These are phyloP conservation scores for Uloborus diversus DNA, from an alignment of 1,140 invertebrate genomes.

Conservation along the genomic window DNA sequence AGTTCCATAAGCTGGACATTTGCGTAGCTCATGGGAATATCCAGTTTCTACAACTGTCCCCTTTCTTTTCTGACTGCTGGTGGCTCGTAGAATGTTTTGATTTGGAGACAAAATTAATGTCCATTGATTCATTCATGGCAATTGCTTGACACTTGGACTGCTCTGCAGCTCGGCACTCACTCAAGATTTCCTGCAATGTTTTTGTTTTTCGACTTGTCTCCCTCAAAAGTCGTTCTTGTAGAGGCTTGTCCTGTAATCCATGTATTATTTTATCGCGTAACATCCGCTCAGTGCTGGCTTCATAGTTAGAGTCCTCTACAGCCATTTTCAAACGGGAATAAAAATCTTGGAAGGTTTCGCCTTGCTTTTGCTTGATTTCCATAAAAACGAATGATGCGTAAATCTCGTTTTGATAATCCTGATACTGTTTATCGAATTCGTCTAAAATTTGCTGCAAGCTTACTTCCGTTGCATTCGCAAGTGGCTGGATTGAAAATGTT, in stretches of 20 bases:
- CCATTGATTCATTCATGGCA: no score
- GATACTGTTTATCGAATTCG: background rate
- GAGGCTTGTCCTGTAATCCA: no score
- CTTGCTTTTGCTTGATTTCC: conserved; percentile 3
- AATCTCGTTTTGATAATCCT: conserved; percentile 17
- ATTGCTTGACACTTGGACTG: no score
- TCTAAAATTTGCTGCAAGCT: background rate
- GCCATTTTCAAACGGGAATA: background rate
- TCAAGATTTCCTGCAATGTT: no score
- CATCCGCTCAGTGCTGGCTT: background rate
- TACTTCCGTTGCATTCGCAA: background rate
- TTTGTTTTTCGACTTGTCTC: conserved; percentile 1
- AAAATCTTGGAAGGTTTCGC: background rate
- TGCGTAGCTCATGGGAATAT: background rate
- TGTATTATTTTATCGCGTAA: conserved; percentile 5
- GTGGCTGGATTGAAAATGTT: background rate
- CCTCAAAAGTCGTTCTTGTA: no score
- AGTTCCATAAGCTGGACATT: conserved; percentile 4
- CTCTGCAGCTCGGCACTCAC: no score
- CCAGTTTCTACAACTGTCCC: background rate
- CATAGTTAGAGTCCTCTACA: conserved; percentile 5
- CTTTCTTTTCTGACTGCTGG: no score
- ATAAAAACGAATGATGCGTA: background rate
- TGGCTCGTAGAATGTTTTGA: no score
- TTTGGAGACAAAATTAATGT: no score